phyloP scores from a whole-genome alignment of 1,140 invertebrate species.

The Apis dorsata region DNA sequence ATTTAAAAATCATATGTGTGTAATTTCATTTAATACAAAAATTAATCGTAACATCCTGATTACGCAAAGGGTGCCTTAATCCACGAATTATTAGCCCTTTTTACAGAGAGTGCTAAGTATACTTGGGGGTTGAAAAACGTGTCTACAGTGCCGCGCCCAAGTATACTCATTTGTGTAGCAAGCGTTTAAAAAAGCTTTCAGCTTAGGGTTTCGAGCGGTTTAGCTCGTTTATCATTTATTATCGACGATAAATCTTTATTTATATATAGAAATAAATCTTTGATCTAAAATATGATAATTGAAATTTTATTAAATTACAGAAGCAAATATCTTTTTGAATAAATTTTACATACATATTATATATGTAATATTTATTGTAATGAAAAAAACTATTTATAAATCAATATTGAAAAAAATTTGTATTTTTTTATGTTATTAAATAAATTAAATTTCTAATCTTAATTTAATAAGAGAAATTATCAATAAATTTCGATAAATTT shows the following conservation, averaged over 20 bases:
- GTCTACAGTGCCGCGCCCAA: constrained; percentile 54
- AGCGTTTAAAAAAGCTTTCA: constrained; percentile 39
- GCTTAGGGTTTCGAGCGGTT: constrained; percentile 7
- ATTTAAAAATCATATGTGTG: too few relatives aligned
- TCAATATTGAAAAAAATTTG: too few relatives aligned
- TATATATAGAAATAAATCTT: background rate
- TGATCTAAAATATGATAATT: too few relatives aligned
- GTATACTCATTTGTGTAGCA: constrained; percentile 41
- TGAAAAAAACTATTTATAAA: too few relatives aligned
- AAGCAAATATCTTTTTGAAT: background rate
- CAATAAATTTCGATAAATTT: background rate
- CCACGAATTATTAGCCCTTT: constrained; percentile 49
- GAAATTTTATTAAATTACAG: background rate
- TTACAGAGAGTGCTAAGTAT: constrained; percentile 31
- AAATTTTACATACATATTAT: too few relatives aligned
- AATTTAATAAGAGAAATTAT: background rate
- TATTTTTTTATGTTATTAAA: too few relatives aligned
- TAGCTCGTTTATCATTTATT: constrained; percentile 3
- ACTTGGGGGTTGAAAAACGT: constrained; percentile 49
- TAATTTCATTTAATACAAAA: background rate
- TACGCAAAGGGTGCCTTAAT: background rate
- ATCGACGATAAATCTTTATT: background rate
- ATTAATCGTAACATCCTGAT: constrained; percentile 31
- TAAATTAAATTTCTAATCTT: background rate
- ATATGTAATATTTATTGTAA: too few relatives aligned